These are phyloP conservation scores for Pachyramphus minor DNA, from an alignment of 2,113 vertebrate species.

Conservation along the genomic window DNA sequence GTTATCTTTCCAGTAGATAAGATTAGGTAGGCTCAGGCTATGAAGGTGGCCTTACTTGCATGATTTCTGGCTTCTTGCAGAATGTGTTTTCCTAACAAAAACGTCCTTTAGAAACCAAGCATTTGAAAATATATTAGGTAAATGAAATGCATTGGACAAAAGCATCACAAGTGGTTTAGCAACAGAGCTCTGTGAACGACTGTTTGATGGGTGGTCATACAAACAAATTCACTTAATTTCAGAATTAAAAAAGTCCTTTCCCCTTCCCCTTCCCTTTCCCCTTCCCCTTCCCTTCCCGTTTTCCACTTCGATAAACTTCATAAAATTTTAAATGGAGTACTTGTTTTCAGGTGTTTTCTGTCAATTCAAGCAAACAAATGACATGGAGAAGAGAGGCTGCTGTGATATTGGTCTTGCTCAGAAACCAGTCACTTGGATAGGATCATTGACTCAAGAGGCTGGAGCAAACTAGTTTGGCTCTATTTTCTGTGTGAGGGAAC, in stretches of 20 bases:
- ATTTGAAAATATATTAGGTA: constrained; percentile 1
- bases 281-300: neutral
- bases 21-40: constrained; percentile 51
- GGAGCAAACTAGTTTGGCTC: neutral
- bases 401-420: neutral
- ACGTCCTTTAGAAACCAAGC: neutral
- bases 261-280: neutral
- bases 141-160: neutral
- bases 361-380: neutral
- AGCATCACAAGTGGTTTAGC: neutral
- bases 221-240: neutral
- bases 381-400: neutral
- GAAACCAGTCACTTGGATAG: neutral
- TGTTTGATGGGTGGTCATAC: neutral
- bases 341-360: neutral
- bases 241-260: neutral
- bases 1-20: constrained; percentile 62
- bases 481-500: neutral
- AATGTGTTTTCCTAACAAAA: constrained; percentile 36
- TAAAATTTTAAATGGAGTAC: neutral
- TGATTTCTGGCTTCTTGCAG: constrained; percentile 25
- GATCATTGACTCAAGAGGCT: neutral
- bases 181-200: neutral
- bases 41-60: constrained; percentile 18
- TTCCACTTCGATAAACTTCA: neutral